These are phyloP conservation scores for Tachysurus vachellii DNA, from an alignment of 2,113 vertebrate species.

Conservation along the genomic window DNA sequence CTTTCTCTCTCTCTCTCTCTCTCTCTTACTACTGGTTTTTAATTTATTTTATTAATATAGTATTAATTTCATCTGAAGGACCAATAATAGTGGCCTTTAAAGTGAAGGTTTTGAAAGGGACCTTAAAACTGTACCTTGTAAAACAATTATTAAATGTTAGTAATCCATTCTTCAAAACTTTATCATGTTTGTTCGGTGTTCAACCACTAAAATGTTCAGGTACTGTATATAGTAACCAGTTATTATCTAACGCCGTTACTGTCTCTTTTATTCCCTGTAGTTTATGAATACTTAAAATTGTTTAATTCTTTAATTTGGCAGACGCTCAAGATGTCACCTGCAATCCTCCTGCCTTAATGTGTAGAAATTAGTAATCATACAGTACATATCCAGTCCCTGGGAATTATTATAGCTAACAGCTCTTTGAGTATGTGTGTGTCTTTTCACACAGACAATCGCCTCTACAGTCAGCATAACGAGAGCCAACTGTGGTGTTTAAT, in stretches of 20 bases:
- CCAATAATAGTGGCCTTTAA: not conserved
- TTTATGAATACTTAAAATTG: not conserved
- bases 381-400: no score
- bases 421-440: not conserved
- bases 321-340: not conserved
- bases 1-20: not conserved
- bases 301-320: not conserved
- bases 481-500: not conserved
- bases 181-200: not conserved
- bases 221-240: not conserved
- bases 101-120: no score
- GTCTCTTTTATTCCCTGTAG: not conserved
- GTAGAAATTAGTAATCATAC: not conserved
- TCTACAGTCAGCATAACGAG: not conserved
- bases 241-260: not conserved
- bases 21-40: not conserved
- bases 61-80: not conserved
- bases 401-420: constrained; percentile 1
- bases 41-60: no score
- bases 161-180: not conserved
- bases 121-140: not conserved
- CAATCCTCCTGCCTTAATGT: not conserved
- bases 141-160: not conserved
- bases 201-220: not conserved
- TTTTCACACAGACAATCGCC: not conserved